Percentiles rank a stretch among this genome's conserved stretches.
Evolutionary conservation across 2,113 vertebrate species (phyloP).

Genomic region (Psittacara wagleri): DNA sequence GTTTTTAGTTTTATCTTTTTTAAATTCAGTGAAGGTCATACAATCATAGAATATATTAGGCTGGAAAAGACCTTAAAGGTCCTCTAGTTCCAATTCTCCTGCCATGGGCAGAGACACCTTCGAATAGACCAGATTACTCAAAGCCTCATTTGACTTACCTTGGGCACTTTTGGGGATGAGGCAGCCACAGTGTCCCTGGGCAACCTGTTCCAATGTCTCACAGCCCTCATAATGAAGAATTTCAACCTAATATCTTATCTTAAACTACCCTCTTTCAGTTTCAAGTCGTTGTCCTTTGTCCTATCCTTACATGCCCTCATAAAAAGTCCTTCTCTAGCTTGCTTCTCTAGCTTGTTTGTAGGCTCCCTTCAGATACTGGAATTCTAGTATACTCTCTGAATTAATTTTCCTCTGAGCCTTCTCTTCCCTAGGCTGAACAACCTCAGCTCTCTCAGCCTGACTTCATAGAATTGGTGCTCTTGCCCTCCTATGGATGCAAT

Average conservation of each 20-base stretch:
- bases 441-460: neutral
- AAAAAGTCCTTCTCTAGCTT: neutral
- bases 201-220: neutral
- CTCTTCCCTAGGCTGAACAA: neutral
- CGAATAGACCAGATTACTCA: neutral
- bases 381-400: neutral
- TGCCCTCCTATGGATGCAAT: neutral
- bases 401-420: neutral
- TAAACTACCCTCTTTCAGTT: neutral
- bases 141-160: neutral
- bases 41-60: neutral
- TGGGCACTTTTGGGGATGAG: neutral
- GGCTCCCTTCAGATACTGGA: neutral
- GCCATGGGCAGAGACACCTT: neutral
- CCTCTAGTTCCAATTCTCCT: neutral
- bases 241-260: neutral
- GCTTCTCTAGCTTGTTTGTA: neutral
- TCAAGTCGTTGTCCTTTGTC: neutral
- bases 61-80: neutral
- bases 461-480: neutral
- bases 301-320: neutral
- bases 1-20: neutral
- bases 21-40: neutral
- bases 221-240: neutral
- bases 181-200: neutral